phyloP scores from a whole-genome alignment of 2,888 invertebrate genomes.

The Dynastes grantii region DNA sequence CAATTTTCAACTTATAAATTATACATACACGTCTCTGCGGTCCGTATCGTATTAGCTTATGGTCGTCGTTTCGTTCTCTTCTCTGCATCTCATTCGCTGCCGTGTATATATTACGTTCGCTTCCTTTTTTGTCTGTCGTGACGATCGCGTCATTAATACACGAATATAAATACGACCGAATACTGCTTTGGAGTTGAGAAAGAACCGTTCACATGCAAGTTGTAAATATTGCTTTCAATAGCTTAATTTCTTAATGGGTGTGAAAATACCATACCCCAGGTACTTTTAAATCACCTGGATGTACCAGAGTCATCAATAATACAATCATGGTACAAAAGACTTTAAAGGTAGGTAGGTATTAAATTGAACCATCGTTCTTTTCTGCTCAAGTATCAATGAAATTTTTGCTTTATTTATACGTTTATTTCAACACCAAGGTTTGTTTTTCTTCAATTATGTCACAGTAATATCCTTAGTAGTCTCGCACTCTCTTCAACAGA shows the following conservation, averaged over 20 bases:
- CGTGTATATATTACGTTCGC: neutral
- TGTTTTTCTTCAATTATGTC: too few relatives aligned
- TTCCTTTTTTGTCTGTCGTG: slow-evolving; percentile 23
- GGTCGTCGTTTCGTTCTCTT: slow-evolving; percentile 7
- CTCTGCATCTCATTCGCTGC: neutral
- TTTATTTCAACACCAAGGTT: too few relatives aligned
- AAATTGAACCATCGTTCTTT: too few relatives aligned
- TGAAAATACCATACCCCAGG: too few relatives aligned
- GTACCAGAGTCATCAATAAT: too few relatives aligned
- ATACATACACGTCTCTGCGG: slow-evolving; percentile 33
- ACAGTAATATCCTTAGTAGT: too few relatives aligned
- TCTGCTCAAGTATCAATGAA: too few relatives aligned
- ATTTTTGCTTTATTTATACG: too few relatives aligned
- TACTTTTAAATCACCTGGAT: too few relatives aligned
- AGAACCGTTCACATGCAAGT: neutral
- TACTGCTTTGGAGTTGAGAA: neutral
- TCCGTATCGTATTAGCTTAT: slow-evolving; percentile 27
- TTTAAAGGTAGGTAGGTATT: too few relatives aligned
- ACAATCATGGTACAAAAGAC: too few relatives aligned
- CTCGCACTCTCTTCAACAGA: too few relatives aligned
- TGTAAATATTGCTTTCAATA: slow-evolving; percentile 22
- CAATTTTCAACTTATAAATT: slow-evolving; percentile 55
- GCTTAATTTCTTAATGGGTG: slow-evolving; percentile 32
- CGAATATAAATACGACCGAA: neutral
- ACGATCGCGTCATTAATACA: slow-evolving; percentile 25